phyloP scores from a whole-genome alignment of 2,113 vertebrate genomes.

The Psilopsiagon aymara region DNA sequence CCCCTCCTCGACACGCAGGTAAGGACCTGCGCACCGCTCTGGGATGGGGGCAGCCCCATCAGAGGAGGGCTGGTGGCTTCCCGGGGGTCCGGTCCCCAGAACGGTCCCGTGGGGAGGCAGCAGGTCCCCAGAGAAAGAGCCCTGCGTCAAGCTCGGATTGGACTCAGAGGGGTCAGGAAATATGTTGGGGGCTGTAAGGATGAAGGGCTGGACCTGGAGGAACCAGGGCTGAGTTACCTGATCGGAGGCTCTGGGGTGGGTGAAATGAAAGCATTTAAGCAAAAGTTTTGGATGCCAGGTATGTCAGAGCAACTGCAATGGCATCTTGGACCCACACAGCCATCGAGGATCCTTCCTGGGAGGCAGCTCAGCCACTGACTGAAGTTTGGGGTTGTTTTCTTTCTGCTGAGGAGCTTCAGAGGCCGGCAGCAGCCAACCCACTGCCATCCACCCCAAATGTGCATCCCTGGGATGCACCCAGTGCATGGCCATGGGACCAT shows the following conservation, averaged over 20 bases:
- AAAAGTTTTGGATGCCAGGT: slow-evolving; percentile 27
- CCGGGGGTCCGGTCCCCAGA: background rate
- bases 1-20: slow-evolving; percentile 16
- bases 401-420: background rate
- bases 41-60: background rate
- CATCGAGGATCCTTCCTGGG: background rate
- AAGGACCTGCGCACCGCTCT: background rate
- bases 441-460: background rate
- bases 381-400: slow-evolving; percentile 18
- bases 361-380: background rate
- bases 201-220: background rate
- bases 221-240: background rate
- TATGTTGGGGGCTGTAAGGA: background rate
- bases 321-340: background rate
- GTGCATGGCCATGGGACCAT: background rate
- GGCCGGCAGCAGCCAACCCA: background rate
- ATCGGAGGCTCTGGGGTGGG: background rate
- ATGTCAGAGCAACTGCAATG: background rate
- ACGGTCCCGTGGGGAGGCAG: background rate
- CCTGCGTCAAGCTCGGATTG: background rate
- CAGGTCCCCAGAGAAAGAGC: background rate
- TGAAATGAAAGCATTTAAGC: background rate
- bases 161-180: background rate
- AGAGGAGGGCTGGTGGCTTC: background rate
- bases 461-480: background rate